Conservation (phyloP, 2,888 invertebrate species). For the Sarcophaga carnaria region DNA sequence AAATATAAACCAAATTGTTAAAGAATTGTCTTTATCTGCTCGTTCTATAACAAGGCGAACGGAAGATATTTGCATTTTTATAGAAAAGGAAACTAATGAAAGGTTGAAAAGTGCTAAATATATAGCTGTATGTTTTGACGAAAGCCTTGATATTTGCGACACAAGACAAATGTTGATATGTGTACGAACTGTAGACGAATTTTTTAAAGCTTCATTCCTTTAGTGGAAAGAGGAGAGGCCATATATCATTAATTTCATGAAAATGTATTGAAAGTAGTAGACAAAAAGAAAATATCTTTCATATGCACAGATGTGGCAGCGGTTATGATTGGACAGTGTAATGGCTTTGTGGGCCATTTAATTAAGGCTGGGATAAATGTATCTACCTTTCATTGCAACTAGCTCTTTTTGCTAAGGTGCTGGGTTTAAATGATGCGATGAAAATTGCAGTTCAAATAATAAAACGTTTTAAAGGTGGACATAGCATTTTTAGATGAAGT, state of each 20-base stretch:
- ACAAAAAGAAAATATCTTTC: constrained; percentile 25
- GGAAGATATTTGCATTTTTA: constrained; percentile 26
- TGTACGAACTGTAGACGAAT: constrained; percentile 17
- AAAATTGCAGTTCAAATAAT: constrained; percentile 37
- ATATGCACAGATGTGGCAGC: constrained; percentile 38
- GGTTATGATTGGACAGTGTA: constrained; percentile 10
- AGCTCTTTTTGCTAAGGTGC: constrained; percentile 14
- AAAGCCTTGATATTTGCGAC: constrained; percentile 32
- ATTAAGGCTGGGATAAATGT: constrained; percentile 23
- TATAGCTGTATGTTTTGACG: constrained; percentile 14
- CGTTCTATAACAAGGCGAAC: background rate
- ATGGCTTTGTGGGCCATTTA: constrained; percentile 32
- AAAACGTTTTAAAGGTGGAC: constrained; percentile 31
- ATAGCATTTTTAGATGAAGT: constrained; percentile 23
- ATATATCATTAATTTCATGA: constrained; percentile 18
- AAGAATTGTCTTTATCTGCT: background rate
- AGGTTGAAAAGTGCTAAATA: constrained; percentile 24
- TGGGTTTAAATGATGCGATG: constrained; percentile 11
- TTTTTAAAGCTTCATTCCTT: constrained; percentile 5
- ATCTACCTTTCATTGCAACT: constrained; percentile 18
- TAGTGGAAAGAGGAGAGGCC: constrained; percentile 3
- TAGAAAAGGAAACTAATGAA: constrained; percentile 11
- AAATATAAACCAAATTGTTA: background rate
- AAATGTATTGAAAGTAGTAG: constrained; percentile 20
- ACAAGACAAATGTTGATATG: constrained; percentile 34